phyloP scores from a whole-genome alignment of 2,888 invertebrate genomes.

The Dendrolimus houi region DNA sequence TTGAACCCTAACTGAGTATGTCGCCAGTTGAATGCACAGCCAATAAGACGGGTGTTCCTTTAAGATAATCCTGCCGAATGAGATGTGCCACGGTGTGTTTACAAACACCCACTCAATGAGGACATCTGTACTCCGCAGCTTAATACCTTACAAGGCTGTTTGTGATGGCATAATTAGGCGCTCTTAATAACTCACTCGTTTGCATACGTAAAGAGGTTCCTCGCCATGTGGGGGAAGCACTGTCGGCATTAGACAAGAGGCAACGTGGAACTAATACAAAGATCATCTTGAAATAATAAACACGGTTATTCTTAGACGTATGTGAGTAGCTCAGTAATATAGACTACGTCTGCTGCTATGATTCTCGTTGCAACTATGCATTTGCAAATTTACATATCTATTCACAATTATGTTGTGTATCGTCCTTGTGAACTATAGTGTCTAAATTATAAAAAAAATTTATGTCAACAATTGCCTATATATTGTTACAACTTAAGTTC shows the following conservation, averaged over 20 bases:
- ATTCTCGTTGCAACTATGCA: too few relatives aligned
- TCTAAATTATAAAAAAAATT: too few relatives aligned
- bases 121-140: constrained; percentile 1
- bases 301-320: too few relatives aligned
- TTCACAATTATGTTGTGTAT: too few relatives aligned
- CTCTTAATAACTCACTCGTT: neutral
- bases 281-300: too few relatives aligned
- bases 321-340: too few relatives aligned
- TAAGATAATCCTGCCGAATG: constrained; percentile 4
- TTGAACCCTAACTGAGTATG: neutral
- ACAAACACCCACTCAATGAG: constrained; percentile 3
- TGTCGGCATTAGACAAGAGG: neutral
- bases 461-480: too few relatives aligned
- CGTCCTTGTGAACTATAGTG: too few relatives aligned
- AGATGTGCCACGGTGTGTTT: constrained; percentile 1
- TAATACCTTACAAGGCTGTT: constrained; percentile 1
- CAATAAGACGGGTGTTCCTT: neutral
- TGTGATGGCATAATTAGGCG: constrained; percentile 1
- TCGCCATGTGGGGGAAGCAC: neutral
- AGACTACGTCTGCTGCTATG: too few relatives aligned
- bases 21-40: neutral
- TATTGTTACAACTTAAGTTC: too few relatives aligned
- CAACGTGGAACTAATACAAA: too few relatives aligned
- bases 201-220: neutral
- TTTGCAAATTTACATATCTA: too few relatives aligned